Evolutionary conservation across 1,140 invertebrate genomes (phyloP), one percentile per base, ranked within the genome.

Genomic region (Leptoteleia sp.): DNA sequence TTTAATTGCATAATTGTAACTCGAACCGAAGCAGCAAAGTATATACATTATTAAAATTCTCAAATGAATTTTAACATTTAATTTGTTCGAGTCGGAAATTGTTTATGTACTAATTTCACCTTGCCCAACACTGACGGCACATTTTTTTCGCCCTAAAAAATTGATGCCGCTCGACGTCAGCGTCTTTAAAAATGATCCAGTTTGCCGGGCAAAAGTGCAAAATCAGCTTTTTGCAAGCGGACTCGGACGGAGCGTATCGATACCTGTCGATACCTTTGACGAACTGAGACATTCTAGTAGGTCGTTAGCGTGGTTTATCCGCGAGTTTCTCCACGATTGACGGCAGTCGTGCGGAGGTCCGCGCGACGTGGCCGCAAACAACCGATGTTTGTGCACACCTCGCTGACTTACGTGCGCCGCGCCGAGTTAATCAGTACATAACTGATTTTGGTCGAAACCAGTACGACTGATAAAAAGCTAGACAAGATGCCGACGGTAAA

Each of bases 381-480:
- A 71, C 47, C 13, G 50, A 48, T 70, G 70, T 70, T 54, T 42
- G 68, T 64, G 29, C 61, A 65, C 76, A 68, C 76, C 70, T 73
- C 48, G 22, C 42, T 42, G 61, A 38, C 13, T 55, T 37, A 55
- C 50, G 37, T 59, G 71, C 64, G 42, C 42, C 27, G 54, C 42
- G 31, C 16, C 38, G 48, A 54, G 47, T 83, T 84, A 80, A 78
- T 79, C 61, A 61, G 61, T 54, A 47, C 8, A 62, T 54, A 67
- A 55, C 65, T 70, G 38, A 81, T 85, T 86, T 86, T 82, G 81
- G 83, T 68, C 35, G 57, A 57, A 75, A 67, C 68, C 27, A 62
- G 70, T 59, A 57, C 54, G n/a, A 55, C 19, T 5, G 45, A 33
- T 64, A 77, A 73, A 68, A 70, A 68, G 64, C 59, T 71, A 73